Base-by-base conservation (phyloP, 2,113 vertebrate species). In the Regulus satrapa region DNA sequence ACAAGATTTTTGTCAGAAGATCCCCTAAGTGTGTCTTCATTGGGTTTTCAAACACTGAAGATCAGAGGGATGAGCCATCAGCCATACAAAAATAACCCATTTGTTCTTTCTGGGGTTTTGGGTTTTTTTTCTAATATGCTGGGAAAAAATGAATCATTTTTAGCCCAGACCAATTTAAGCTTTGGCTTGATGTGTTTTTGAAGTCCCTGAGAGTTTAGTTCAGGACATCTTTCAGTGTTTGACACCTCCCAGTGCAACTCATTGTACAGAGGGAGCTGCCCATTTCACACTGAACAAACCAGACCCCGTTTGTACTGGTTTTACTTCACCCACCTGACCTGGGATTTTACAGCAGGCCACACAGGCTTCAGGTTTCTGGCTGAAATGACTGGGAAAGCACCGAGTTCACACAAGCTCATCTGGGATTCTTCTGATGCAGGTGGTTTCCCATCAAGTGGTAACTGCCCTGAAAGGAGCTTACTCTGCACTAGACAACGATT, bases 271-370 rank as follows among this genome's bases (percentile, higher is more conserved):
- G 63, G 63, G n/a, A 69, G 7, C 64, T 78, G 13, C 59, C 34
- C 17, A 1, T 80, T 31, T 56, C 2, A 2, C n/a, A 29, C 5
- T 59, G 95, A 81, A 81, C 68, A 76, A 43, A 55, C 9, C 43
- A 55, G 26, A 8, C 51, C 8, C 10, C 5, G 0, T 15, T 11
- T 3, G 10, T 64, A 13, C 49, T 34, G 36, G 1, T 64, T 31
- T 7, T 9, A 56, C 54, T 73, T 76, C 17, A 41, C 72, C 55
- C 51, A 2, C 63, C 40, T 41, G 54, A 8, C 6, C 31, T 24
- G 1, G 32, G 67, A 34, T 77, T 66, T 71, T 49, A 68, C 49
- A n/a, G 49, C 48, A 23, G 40, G 19, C 46, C 36, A 24, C 26
- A 1, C 40, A 48, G 40, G 62, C 34, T 32, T 80, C 36, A 19